These are phyloP conservation scores for Rattus rattus DNA, from an alignment of 2,113 vertebrate species.

Conservation along the genomic window DNA sequence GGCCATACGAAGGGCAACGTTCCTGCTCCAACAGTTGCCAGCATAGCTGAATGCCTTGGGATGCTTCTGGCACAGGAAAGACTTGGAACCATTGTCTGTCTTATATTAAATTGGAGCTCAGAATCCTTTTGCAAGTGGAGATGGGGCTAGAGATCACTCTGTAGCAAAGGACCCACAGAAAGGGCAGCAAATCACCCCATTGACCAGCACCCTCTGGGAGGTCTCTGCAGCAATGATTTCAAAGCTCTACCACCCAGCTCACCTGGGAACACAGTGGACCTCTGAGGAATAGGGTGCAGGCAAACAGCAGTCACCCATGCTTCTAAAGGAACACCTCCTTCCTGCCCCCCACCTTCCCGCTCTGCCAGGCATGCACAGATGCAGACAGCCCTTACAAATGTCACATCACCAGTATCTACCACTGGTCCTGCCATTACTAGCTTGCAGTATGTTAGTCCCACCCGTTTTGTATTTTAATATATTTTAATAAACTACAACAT, in stretches of 20 bases:
- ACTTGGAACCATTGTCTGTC: constrained; percentile 56
- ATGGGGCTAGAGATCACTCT: constrained; percentile 37
- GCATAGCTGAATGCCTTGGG: constrained; percentile 61
- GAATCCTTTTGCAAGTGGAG: constrained; percentile 17
- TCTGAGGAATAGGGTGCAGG: background rate
- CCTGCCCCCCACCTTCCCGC: background rate
- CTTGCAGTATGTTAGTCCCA: background rate
- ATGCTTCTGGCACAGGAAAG: constrained; percentile 66
- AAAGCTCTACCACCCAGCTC: background rate
- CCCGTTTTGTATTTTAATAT: background rate
- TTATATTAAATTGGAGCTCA: constrained; percentile 65
- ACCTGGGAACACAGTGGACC: background rate
- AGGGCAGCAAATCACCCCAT: background rate
- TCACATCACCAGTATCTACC: background rate
- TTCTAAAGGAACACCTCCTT: background rate
- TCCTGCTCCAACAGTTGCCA: constrained; percentile 59
- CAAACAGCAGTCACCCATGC: background rate
- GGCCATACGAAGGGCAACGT: background rate
- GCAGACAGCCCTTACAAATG: background rate
- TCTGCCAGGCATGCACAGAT: background rate
- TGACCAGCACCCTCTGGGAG: background rate
- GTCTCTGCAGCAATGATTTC: background rate
- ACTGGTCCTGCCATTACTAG: background rate
- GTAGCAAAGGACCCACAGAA: background rate
- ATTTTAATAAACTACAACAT: background rate